Evolutionary conservation across 1,140 invertebrate species (phyloP), one percentile per base, ranked within the genome.

Genomic region (Zaprionus nigranus): DNA sequence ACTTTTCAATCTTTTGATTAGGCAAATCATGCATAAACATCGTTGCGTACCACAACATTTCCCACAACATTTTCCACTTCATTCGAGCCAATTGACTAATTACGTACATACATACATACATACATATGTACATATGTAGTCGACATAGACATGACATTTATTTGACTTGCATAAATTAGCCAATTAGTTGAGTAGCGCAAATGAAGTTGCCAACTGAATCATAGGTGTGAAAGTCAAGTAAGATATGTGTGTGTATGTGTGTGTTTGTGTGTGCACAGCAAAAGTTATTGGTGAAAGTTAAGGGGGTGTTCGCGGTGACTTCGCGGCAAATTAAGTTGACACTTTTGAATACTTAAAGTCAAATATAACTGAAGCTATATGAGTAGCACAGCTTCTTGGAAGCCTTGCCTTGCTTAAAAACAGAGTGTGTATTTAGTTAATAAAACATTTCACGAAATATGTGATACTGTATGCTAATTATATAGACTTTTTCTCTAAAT

Each of bases 111-210:
- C 17, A 7, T 51, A n/a, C 30, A 26, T 30, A 15, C 4, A 5
- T 49, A 17, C 17, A 17, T 17, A n/a, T n/a, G 26, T 28, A n/a
- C n/a, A n/a, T n/a, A 15, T 56, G 53, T 30, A 7, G 24, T 9
- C 38, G 83, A 75, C 88, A 84, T 78, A 81, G 84, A 87, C 84
- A 75, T 88, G 84, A 76, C 84, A 88, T 88, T 87, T 84, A 87
- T 87, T 87, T 87, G 84, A 78, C 75, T 81, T 87, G 84, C 84
- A 87, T 87, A 87, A 88, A 88, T 87, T 87, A 87, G 78, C 67
- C 84, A 87, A 87, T 87, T 87, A 87, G 84, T 88, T 71, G 81
- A 78, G 62, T 75, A 68, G 61, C 80, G 78, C 60, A 78, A 83
- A 87, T 88, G 67, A 87, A 87, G 81, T 87, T 84, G 61, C 70